phyloP scores from a whole-genome alignment of 2,797 vertebrate genomes.

The Cyprinodon diabolis region DNA sequence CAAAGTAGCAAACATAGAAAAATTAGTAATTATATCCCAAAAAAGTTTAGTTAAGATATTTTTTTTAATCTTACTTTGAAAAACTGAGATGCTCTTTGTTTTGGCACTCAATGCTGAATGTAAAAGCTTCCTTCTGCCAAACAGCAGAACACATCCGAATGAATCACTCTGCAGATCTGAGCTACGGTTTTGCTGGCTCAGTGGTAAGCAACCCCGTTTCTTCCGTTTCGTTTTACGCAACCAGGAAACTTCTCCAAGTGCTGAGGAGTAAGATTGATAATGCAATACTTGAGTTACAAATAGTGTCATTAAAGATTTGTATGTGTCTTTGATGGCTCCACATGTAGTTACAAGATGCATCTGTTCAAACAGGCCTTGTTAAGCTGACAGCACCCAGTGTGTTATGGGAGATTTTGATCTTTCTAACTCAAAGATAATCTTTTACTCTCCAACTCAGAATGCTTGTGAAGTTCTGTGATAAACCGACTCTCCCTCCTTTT shows the following conservation, averaged over 20 bases:
- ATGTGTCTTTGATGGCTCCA: neutral
- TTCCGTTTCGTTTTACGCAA: conserved; percentile 5
- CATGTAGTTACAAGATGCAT: neutral
- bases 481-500: neutral
- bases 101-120: neutral
- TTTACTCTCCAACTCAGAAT: conserved; percentile 3
- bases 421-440: neutral
- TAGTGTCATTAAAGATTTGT: neutral
- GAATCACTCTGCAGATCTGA: neutral
- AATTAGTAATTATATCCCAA: neutral
- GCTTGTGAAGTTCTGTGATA: neutral
- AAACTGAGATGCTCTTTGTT: neutral
- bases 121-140: neutral
- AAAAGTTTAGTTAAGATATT: neutral
- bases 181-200: conserved; percentile 5
- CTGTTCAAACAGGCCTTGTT: conserved; percentile 8
- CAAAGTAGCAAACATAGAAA: neutral
- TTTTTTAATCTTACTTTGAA: neutral
- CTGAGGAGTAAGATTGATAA: neutral
- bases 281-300: neutral
- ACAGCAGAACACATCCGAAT: neutral
- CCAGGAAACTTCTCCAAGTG: neutral
- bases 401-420: conserved; percentile 11
- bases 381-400: conserved; percentile 13
- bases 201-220: neutral